Evolutionary conservation across 2,113 vertebrate species (phyloP).

Genomic region (Hyaena hyaena): DNA sequence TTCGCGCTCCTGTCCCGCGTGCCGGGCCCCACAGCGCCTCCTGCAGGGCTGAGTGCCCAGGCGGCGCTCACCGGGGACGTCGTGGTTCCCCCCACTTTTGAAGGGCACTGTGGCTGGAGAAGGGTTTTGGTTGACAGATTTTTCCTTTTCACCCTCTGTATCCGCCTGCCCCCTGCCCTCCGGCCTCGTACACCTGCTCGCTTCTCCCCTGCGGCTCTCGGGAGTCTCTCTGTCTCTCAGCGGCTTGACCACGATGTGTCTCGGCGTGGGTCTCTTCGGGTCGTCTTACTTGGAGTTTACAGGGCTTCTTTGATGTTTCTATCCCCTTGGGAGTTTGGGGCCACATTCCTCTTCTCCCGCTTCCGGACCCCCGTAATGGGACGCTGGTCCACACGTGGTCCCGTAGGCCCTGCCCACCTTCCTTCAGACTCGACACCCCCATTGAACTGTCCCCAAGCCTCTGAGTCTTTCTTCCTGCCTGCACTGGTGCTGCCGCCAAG

Average conservation of each 20-base stretch:
- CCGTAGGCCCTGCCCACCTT: accelerated
- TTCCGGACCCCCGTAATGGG: accelerated
- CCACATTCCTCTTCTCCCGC: not conserved
- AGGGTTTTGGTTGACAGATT: too few species aligned
- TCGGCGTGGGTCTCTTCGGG: not conserved
- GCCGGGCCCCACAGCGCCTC: not conserved
- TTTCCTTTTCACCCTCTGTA: not conserved
- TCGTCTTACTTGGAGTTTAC: not conserved
- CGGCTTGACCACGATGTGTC: not conserved
- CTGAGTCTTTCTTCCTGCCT: not conserved
- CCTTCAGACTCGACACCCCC: not conserved
- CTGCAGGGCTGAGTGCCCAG: not conserved
- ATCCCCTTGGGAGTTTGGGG: not conserved
- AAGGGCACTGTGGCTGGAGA: not conserved
- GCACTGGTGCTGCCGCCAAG: not conserved
- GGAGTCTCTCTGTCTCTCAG: not conserved
- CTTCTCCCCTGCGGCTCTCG: not conserved
- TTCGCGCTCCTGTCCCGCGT: accelerated
- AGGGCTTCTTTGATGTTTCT: not conserved
- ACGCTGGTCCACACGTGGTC: accelerated
- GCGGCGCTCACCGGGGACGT: not conserved
- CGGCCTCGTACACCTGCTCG: not conserved
- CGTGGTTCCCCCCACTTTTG: not conserved
- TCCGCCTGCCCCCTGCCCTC: not conserved
- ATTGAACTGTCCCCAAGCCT: accelerated